Evolutionary conservation across 2,113 vertebrate species (phyloP), one percentile per base, ranked within the genome.

Genomic region (Actinemys pallida): DNA sequence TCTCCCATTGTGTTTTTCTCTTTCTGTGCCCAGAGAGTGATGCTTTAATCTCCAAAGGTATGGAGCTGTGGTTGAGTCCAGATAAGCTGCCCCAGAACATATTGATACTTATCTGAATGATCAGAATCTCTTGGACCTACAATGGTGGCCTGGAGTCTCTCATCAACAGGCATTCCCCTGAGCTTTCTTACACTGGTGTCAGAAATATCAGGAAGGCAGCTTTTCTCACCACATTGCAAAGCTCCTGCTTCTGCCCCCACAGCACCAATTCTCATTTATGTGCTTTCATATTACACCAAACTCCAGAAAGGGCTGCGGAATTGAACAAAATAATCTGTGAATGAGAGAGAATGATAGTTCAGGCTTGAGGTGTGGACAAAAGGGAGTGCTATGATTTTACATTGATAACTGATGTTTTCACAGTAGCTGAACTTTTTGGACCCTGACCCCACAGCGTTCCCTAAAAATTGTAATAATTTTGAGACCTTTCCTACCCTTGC

Each of bases 201-300:
- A 81, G 35, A 93, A 91, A 81, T 10, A 52, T 4, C n/a, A 5
- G n/a, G 39, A 76, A 24, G 22, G 75, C 42, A 88, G 20, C 6
- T 88, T 96, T 81, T 5, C 47, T 35, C 86, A 90, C 31, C 56
- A 16, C 83, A 83, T 94, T 54, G 35, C 59, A 24, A n/a, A 88
- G 27, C 5, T 47, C 25, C 13, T 79, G 22, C 14, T 59, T 76
- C 52, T 92, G 88, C 31, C 1, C 4, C 91, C 7, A 1, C 47
- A 29, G 16, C 52, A 65, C 22, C 42, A 25, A 45, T 47, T 45
- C 4, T 53, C 52, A 76, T 47, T 12, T 75, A 13, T 20, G 10
- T 27, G 22, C 24, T 42, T 5, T 76, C 42, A 76, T 4, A 47
- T 76, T 47, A 47, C 24, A 14, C 24, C 24, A 45, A 47, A 47